A percentile compares a stretch with the other conserved stretches of the same genome.
Evolutionary conservation across 2,888 invertebrate species (phyloP).

Genomic region (Netelia inedita): DNA sequence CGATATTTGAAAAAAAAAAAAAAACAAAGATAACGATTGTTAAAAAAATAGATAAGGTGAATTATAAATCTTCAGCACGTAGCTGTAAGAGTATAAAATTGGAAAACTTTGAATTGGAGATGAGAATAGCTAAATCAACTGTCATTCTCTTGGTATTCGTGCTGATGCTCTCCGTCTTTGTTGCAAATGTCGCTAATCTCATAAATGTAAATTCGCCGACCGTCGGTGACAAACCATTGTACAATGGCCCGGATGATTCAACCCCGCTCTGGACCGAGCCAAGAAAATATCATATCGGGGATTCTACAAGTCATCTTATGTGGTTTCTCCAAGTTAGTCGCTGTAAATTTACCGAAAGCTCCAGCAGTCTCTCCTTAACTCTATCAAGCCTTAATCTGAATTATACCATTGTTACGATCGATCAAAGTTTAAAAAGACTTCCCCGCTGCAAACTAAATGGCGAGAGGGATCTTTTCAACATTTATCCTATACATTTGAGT

Average conservation of each 20-base stretch:
- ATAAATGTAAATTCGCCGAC: conserved; percentile 87
- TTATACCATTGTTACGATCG: no score
- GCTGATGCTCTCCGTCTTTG: conserved; percentile 89
- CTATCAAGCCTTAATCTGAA: neutral
- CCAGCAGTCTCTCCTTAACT: neutral
- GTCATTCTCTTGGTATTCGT: conserved; percentile 88
- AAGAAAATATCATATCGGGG: conserved; percentile 85
- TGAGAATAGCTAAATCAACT: conserved; percentile 89
- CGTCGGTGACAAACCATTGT: conserved; percentile 68
- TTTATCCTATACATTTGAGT: no score
- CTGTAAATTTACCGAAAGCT: neutral
- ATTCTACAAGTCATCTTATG: conserved; percentile 88
- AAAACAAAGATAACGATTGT: neutral
- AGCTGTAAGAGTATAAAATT: neutral
- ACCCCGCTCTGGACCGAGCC: conserved; percentile 73
- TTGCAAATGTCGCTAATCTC: conserved; percentile 90
- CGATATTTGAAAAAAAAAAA: neutral
- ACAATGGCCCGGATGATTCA: conserved; percentile 60
- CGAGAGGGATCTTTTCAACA: neutral
- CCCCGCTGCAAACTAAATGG: neutral
- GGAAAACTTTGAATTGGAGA: conserved; percentile 77
- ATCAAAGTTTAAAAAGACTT: no score
- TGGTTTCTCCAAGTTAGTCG: conserved; percentile 92
- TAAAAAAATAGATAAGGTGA: neutral
- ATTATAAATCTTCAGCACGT: neutral